Conservation (phyloP, 2,888 invertebrate genomes). For the Crioceris asparagi region DNA sequence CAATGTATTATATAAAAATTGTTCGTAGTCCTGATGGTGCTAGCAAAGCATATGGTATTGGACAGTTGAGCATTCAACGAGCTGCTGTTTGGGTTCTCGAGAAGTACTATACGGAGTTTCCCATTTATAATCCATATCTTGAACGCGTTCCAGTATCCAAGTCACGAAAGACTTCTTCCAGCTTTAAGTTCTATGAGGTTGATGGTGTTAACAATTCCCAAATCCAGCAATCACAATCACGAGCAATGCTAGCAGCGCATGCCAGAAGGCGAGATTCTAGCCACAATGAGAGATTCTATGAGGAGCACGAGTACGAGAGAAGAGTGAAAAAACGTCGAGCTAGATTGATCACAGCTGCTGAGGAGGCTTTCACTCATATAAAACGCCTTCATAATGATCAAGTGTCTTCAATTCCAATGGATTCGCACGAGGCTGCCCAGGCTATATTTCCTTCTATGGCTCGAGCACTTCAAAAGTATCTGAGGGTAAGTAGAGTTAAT, state of each 20-base stretch:
- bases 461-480: conserved; percentile 89
- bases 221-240: conserved; percentile 58
- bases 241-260: conserved; percentile 61
- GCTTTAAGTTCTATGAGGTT: conserved; percentile 96
- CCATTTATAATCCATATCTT: conserved; percentile 92
- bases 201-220: conserved; percentile 61
- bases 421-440: conserved; percentile 92
- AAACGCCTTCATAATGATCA: conserved; percentile 65
- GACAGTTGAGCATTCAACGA: conserved; percentile 86
- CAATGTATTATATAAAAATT: conserved; percentile 80
- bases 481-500: too few species aligned
- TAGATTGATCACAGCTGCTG: conserved; percentile 83
- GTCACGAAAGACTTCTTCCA: conserved; percentile 64
- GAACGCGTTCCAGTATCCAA: conserved; percentile 83
- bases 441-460: conserved; percentile 97
- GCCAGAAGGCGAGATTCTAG: conserved; percentile 80
- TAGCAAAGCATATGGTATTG: conserved; percentile 77
- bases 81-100: conserved; percentile 92
- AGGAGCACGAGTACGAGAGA: conserved; percentile 93
- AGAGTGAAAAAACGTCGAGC: conserved; percentile 85
- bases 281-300: conserved; percentile 96
- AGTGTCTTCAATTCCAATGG: conserved; percentile 75
- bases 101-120: conserved; percentile 92
- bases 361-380: conserved; percentile 97
- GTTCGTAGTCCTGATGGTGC: conserved; percentile 94